Evolutionary conservation across 2,888 invertebrate genomes (phyloP).

Genomic region (Drosophila paracracens): DNA sequence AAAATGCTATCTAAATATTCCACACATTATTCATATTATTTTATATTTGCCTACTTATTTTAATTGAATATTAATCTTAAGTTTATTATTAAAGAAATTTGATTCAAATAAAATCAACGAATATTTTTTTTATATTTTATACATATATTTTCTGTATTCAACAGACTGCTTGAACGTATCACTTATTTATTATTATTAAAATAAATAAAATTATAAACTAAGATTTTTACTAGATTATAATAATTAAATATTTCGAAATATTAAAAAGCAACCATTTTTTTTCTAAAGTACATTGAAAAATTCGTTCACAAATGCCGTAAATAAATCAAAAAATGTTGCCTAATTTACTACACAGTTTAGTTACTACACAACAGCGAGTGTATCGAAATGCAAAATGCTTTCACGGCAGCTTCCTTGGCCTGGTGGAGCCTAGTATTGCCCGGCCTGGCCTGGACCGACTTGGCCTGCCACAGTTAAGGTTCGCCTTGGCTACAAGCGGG

Average conservation of each 20-base stretch:
- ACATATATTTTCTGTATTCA: background rate
- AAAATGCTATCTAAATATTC: background rate
- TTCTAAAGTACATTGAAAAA: background rate
- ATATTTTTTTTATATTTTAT: background rate
- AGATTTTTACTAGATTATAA: background rate
- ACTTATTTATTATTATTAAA: background rate
- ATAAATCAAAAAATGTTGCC: background rate
- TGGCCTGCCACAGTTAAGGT: slow-evolving; percentile 67
- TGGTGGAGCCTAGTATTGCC: slow-evolving; percentile 41
- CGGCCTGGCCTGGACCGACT: slow-evolving; percentile 22
- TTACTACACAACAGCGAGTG: slow-evolving; percentile 15
- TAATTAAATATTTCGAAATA: background rate
- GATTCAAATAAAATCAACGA: background rate
- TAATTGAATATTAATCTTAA: background rate
- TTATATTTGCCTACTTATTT: background rate
- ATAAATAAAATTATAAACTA: background rate
- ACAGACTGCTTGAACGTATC: background rate
- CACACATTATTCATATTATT: background rate
- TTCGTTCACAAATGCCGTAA: background rate
- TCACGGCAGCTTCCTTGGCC: slow-evolving; percentile 56
- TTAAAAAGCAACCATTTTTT: background rate
- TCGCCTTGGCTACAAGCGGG: slow-evolving; percentile 38
- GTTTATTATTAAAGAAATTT: background rate
- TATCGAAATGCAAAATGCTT: slow-evolving; percentile 75
- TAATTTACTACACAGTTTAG: background rate